Evolutionary conservation across 2,797 vertebrate species (phyloP).

Genomic region (Neostethus bicornis): DNA sequence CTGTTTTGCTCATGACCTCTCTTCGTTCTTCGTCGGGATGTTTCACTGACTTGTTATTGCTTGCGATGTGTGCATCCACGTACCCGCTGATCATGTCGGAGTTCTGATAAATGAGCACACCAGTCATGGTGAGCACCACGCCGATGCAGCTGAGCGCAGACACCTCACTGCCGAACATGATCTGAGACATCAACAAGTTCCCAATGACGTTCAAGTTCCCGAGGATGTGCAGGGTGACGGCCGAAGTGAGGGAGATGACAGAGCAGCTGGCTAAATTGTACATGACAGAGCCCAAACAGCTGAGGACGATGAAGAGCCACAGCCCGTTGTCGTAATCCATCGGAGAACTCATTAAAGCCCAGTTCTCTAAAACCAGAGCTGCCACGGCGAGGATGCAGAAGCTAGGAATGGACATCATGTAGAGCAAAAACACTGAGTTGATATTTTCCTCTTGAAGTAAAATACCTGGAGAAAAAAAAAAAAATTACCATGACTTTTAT

Average conservation of each 20-base stretch:
- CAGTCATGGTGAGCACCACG: slow-evolving; percentile 85
- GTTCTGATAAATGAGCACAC: slow-evolving; percentile 95
- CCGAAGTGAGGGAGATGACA: slow-evolving; percentile 93
- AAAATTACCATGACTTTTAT: not conserved
- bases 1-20: slow-evolving; percentile 14
- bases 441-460: slow-evolving; percentile 93
- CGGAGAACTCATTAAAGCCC: slow-evolving; percentile 79
- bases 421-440: slow-evolving; percentile 90
- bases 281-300: slow-evolving; percentile 93
- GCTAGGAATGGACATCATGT: slow-evolving; percentile 94
- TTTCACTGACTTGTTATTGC: slow-evolving; percentile 3
- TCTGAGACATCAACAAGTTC: slow-evolving; percentile 89
- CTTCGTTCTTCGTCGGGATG: slow-evolving; percentile 4
- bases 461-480: slow-evolving; percentile 79
- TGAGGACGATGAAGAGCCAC: slow-evolving; percentile 92
- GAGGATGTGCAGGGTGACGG: slow-evolving; percentile 95
- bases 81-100: slow-evolving; percentile 83
- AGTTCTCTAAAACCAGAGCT: slow-evolving; percentile 87
- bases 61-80: slow-evolving; percentile 72
- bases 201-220: slow-evolving; percentile 94
- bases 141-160: slow-evolving; percentile 89
- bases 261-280: slow-evolving; percentile 97
- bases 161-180: slow-evolving; percentile 89
- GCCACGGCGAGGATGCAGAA: slow-evolving; percentile 91
- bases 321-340: slow-evolving; percentile 82